phyloP scores from a whole-genome alignment of 2,113 vertebrate species.

The Prunella fulvescens region DNA sequence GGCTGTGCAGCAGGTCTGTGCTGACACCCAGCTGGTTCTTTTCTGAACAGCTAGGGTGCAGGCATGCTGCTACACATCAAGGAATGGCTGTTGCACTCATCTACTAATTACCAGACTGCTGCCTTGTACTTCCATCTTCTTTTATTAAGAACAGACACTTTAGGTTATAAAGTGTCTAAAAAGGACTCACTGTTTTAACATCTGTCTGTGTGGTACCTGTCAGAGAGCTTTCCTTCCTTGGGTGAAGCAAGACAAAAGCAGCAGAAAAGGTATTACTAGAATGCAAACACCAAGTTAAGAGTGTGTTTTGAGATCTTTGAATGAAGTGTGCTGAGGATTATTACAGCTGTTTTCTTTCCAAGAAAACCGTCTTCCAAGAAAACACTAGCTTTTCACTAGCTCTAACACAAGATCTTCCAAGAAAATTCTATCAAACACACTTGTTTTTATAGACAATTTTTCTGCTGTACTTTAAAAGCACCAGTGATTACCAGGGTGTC shows the following conservation, averaged over 20 bases:
- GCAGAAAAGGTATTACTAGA: background rate
- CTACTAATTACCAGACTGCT: background rate
- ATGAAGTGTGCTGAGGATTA: background rate
- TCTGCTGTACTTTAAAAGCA: background rate
- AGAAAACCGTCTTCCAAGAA: background rate
- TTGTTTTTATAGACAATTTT: background rate
- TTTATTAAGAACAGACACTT: background rate
- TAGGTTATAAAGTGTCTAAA: background rate
- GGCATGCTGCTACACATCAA: background rate
- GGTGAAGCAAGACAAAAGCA: background rate
- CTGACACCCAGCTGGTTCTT: background rate
- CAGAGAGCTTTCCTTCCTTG: background rate
- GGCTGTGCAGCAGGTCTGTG: background rate
- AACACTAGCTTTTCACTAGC: background rate
- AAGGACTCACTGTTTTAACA: background rate
- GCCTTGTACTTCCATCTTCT: background rate
- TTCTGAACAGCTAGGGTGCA: background rate
- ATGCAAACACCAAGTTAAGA: background rate
- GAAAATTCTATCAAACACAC: background rate
- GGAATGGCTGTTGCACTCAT: background rate
- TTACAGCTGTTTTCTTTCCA: background rate
- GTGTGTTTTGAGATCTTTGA: background rate
- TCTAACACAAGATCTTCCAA: background rate
- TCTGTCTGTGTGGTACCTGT: background rate
- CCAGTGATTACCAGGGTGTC: background rate